A percentile compares a stretch with the other conserved stretches of the same genome.
Evolutionary conservation across 2,888 invertebrate species (phyloP).

Genomic region (Tortrix viridana): DNA sequence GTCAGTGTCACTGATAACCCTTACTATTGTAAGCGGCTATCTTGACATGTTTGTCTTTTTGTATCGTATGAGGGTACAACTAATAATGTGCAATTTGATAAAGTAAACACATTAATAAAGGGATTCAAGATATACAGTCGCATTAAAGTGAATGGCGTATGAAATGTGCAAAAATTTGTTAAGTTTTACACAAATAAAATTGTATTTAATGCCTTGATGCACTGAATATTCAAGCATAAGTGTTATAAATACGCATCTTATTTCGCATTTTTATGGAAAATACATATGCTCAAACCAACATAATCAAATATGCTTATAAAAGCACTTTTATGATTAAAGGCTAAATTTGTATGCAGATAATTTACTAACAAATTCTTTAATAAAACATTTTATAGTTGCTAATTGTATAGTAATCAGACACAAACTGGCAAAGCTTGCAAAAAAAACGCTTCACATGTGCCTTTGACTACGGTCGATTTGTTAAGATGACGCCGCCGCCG

Average conservation of each 20-base stretch:
- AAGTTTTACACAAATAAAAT: too few species aligned
- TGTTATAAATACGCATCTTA: too few species aligned
- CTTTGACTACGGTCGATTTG: conserved; percentile 33
- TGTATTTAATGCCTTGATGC: too few species aligned
- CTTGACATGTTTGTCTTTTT: conserved; percentile 69
- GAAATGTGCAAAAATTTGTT: neutral
- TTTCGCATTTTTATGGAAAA: too few species aligned
- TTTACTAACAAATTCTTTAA: neutral
- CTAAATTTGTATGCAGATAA: too few species aligned
- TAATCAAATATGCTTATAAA: too few species aligned
- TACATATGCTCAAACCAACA: too few species aligned
- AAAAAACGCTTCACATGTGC: conserved; percentile 31
- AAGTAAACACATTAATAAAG: conserved; percentile 24
- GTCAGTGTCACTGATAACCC: conserved; percentile 78
- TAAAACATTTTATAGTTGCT: neutral
- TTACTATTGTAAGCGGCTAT: conserved; percentile 55
- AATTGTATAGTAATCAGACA: conserved; percentile 26
- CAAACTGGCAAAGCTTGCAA: conserved; percentile 19
- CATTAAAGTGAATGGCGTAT: conserved; percentile 4
- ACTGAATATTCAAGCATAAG: too few species aligned
- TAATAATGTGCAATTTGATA: conserved; percentile 27
- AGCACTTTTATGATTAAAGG: too few species aligned
- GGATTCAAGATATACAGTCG: neutral
- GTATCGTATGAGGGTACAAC: conserved; percentile 34
- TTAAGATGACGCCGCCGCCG: conserved; percentile 36